Evolutionary conservation across 2,888 invertebrate genomes (phyloP), one percentile per base, ranked within the genome.

Genomic region (Acanthoscelides obtectus): DNA sequence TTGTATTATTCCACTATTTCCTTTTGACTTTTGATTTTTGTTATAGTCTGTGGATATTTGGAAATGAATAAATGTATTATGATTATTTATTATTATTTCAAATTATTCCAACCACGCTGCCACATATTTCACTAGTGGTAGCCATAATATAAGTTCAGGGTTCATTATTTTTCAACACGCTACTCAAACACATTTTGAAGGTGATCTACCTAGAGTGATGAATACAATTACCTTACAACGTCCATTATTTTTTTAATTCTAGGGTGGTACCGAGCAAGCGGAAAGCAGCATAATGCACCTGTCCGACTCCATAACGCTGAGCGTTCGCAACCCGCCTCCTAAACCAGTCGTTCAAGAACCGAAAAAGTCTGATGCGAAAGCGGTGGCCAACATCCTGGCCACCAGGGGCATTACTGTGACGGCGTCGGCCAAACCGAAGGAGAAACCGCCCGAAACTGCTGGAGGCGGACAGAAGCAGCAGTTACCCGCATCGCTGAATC

Each of bases 341-440:
- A 75, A 79, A 71, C 80, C 81, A 0, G 85, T 86, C 70, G 85
- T 87, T 69, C 80, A 78, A 20, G 81, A 80, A 70, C 81, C 86
- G 1, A 90, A 90, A 69, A 90, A 90, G 79, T 90, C 90, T 64
- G 92, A 93, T 81, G 92, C 93, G 0, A 92, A 90, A 79, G 91
- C 92, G 0, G 93, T 94, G 80, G 93, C 94, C 0, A 92, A 91
- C 81, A 91, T 94, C 72, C 84, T 94, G 72, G 93, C 93, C 2
- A 91, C 92, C 5, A 87, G 94, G 74, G 94, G 94, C 1, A 94
- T 94, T 71, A 93, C 93, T 63, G 90, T 94, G 0, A 93, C 93
- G 67, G 91, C 92, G 67, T 88, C 90, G 22, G 90, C 86, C 12
- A 88, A 88, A 80, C 78, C 86, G 12, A 84, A 83, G 75, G 81